Percentiles rank a stretch among this genome's conserved stretches.
These are phyloP conservation scores for Siphlonurus alternatus DNA, from an alignment of 2,888 invertebrate genomes.

Conservation along the genomic window DNA sequence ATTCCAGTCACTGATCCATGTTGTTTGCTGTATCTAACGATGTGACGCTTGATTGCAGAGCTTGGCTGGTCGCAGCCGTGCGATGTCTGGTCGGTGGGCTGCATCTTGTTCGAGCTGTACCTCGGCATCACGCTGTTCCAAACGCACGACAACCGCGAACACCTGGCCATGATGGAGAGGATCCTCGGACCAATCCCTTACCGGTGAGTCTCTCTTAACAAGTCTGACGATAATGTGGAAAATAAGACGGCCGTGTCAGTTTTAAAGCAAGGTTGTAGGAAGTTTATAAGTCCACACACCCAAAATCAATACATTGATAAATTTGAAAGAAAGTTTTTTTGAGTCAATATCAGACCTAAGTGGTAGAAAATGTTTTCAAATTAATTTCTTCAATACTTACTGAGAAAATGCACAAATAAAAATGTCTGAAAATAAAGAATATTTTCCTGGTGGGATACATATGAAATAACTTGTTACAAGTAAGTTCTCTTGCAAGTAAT, in stretches of 20 bases:
- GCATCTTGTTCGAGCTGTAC: slow-evolving; percentile 97
- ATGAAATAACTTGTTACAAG: too few species aligned
- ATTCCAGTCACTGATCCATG: too few species aligned
- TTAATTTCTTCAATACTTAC: too few species aligned
- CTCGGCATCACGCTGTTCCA: slow-evolving; percentile 97
- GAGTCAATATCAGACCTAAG: too few species aligned
- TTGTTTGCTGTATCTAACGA: too few species aligned
- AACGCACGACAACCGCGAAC: slow-evolving; percentile 99
- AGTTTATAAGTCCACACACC: neutral
- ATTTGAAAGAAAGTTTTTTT: too few species aligned
- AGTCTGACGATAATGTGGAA: neutral
- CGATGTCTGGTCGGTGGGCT: slow-evolving; percentile 99
- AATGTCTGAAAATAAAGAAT: too few species aligned
- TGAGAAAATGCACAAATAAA: too few species aligned
- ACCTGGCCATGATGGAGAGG: slow-evolving; percentile 99
- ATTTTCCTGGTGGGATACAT: too few species aligned
- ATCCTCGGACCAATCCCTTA: slow-evolving; percentile 93
- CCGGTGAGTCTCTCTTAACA: slow-evolving; percentile 40
- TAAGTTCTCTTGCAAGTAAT: too few species aligned
- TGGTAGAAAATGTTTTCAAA: too few species aligned
- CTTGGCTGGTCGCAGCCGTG: slow-evolving; percentile 98
- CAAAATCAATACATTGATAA: too few species aligned
- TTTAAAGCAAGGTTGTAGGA: neutral
- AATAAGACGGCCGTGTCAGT: neutral
- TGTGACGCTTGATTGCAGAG: slow-evolving; percentile 65